Base-by-base conservation (phyloP, 2,797 vertebrate genomes). In the Oreochromis grahami region DNA sequence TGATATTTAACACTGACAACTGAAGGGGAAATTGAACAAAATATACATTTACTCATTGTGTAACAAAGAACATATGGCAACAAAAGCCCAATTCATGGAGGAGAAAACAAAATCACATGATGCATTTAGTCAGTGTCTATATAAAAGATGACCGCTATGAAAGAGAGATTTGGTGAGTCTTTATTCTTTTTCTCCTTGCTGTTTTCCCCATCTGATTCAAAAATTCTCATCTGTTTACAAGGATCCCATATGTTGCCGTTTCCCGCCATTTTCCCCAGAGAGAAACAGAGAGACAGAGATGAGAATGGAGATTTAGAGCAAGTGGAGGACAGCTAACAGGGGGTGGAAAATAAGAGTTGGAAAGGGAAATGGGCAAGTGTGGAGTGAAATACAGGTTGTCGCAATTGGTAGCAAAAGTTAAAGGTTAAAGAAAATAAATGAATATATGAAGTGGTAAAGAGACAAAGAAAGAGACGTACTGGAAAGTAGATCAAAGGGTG, bases 201-300 rank as follows among this genome's bases (percentile, higher is more conserved):
- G 5, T 24, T 51, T 43, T n/a, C n/a, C 7, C 14, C 11, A 34
- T 81, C 74, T 82, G 58, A 88, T 78, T 81, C 32, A 52, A 38
- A 83, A 48, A 74, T 17, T 48, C 12, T 41, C 86, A 84, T 83
- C 81, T 84, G 76, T 79, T 89, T 87, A 77, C 43, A 82, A 68
- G 56, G 45, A 79, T 17, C 76, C 80, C 86, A 86, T 83, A 88
- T 91, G 87, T 76, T 77, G 48, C 63, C 8, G 19, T 81, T 81
- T 68, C 53, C 21, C 6, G 14, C 52, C 11, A 50, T 53, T 76
- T 26, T 83, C 82, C 80, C 29, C 77, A 17, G 77, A 78, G 78
- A 13, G 19, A 63, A 41, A 36, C 3, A 12, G 79, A 84, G 5
- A 84, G 52, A 87, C 58, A 74, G 17, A 58, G 19, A 79, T 74